Base-by-base conservation (phyloP, 2,888 invertebrate species). In the Lasioglossum villosulum region DNA sequence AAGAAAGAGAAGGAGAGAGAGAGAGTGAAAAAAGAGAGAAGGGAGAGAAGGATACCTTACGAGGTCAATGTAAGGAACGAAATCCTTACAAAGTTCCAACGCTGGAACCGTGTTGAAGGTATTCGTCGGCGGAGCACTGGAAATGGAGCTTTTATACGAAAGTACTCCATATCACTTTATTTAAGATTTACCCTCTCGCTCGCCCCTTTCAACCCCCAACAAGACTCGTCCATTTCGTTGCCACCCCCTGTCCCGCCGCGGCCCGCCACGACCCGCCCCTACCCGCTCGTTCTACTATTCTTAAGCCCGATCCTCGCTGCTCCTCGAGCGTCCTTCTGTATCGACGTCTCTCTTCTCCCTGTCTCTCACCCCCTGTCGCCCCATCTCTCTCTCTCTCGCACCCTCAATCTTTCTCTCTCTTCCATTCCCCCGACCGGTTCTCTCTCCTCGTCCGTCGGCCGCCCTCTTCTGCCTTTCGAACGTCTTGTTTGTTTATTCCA, bases 141-240 rank as follows among this genome's bases (percentile, higher is more conserved):
- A 94, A 95, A 95, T 94, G 94, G 94, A 94, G 95, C 95, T 94
- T 94, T 94, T 94, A 94, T 95, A 95, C 94, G 94, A 94, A 94
- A 95, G 95, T 94, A 95, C 95, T 95, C 95, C 95, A 95, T 95
- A 95, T 95, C 95, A 95, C 95, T 94, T 95, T 95, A 95, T 95
- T 95, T 95, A 95, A 95, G 95, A 95, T 95, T 94, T 95, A 94
- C 95, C 95, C 94, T 95, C 95, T 94, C 94, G 90, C 94, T 93
- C 93, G 92, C 93, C 94, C 94, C 94, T 95, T 95, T 94, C 94
- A 94, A 93, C 94, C 95, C 94, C 93, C 94, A 94, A 95, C 95
- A 94, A 95, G 95, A 94, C 94, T 95, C 94, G 94, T 95, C 95
- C 95, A 95, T 95, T 95, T 95, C 94, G 94, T 93, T 91, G 93